Evolutionary conservation across 2,888 invertebrate species (phyloP).

Genomic region (Criorhina ranunculi): DNA sequence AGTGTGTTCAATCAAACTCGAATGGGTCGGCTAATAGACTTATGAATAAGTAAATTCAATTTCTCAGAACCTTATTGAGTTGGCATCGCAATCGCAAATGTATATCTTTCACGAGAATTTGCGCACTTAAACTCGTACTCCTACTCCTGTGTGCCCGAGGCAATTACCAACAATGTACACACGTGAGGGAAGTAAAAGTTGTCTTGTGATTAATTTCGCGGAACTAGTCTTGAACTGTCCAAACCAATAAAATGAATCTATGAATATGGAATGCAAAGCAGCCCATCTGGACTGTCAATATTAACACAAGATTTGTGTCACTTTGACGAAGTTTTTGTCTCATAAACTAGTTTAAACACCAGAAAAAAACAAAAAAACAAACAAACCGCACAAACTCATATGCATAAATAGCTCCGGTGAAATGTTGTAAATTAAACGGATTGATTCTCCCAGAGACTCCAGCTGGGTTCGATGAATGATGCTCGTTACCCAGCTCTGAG

Average conservation of each 20-base stretch:
- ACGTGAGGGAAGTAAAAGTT: constrained; percentile 38
- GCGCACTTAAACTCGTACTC: neutral
- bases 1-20: neutral
- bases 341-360: constrained; percentile 38
- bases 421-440: constrained; percentile 34
- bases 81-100: constrained; percentile 12
- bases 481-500: neutral
- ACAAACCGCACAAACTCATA: constrained; percentile 10
- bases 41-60: neutral
- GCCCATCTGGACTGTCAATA: constrained; percentile 1
- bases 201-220: constrained; percentile 37
- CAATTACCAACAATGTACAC: neutral
- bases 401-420: constrained; percentile 56
- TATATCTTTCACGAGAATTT: neutral
- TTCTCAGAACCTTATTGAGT: constrained; percentile 22
- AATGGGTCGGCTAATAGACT: neutral
- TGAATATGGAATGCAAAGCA: constrained; percentile 30
- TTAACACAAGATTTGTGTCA: constrained; percentile 34
- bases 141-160: too few species aligned
- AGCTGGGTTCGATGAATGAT: constrained; percentile 22
- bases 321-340: constrained; percentile 16
- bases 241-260: constrained; percentile 30
- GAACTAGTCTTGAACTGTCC: constrained; percentile 41
- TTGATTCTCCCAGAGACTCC: constrained; percentile 20
- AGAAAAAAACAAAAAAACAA: constrained; percentile 4